phyloP scores from a whole-genome alignment of 2,888 invertebrate species.

The Spisula solida region DNA sequence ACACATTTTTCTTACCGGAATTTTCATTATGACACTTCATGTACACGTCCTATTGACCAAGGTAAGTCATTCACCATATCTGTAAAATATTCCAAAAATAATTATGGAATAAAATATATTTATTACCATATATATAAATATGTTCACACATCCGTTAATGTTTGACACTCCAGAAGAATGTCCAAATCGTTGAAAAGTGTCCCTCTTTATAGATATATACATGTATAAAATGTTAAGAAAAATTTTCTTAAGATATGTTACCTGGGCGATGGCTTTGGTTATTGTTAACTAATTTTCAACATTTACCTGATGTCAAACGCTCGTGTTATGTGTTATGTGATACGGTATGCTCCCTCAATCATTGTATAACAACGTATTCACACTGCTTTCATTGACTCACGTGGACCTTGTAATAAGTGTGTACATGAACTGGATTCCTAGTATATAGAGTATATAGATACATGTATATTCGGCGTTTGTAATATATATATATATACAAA shows the following conservation, averaged over 20 bases:
- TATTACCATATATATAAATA: not conserved
- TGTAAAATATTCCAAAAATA: not conserved
- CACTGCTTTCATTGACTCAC: not conserved
- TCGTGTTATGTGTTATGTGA: not conserved
- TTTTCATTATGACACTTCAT: conserved; percentile 18
- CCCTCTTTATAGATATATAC: not conserved
- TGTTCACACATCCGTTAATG: not conserved
- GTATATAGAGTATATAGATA: too few relatives aligned
- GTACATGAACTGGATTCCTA: not conserved
- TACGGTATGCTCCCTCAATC: not conserved
- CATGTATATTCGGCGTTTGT: too few relatives aligned
- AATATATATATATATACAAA: too few relatives aligned
- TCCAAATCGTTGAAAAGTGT: not conserved
- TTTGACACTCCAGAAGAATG: not conserved
- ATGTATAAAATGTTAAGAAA: not conserved
- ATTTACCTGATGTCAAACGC: not conserved
- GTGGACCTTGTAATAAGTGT: not conserved
- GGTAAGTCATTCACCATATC: not conserved
- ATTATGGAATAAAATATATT: not conserved
- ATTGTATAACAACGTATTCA: not conserved
- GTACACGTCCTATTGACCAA: not conserved
- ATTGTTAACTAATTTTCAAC: not conserved
- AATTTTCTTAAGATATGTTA: not conserved
- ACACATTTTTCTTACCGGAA: conserved; percentile 15
- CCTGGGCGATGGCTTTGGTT: not conserved